phyloP scores from a whole-genome alignment of 2,888 invertebrate species.

The Minunthozetes semirufus region DNA sequence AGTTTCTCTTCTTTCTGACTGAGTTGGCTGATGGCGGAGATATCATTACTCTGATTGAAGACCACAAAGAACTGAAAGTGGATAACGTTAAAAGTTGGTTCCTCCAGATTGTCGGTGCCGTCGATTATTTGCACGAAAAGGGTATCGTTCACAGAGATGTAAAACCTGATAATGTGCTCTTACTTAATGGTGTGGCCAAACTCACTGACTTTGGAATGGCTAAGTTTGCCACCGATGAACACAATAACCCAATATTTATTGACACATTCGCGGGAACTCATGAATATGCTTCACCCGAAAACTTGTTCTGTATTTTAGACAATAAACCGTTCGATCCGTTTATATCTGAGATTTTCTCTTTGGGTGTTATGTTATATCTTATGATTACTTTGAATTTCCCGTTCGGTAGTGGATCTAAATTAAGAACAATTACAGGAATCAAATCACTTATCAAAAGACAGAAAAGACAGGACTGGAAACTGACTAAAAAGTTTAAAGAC shows the following conservation, averaged over 20 bases:
- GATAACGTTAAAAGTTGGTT: not conserved
- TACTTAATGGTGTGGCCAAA: not conserved
- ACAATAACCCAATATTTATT: not conserved
- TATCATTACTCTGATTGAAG: not conserved
- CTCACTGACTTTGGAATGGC: not conserved
- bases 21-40: not conserved
- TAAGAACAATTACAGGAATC: not conserved
- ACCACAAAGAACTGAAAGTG: not conserved
- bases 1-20: not conserved
- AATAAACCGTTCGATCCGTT: not conserved
- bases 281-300: not conserved
- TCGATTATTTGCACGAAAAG: not conserved
- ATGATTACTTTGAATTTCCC: not conserved
- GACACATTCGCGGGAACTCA: not conserved
- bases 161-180: not conserved
- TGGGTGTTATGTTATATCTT: not conserved
- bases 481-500: not conserved
- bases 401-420: not conserved
- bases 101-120: not conserved
- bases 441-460: not conserved
- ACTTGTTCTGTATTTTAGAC: not conserved
- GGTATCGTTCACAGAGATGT: not conserved
- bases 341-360: not conserved
- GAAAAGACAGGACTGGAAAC: not conserved
- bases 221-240: not conserved